A percentile compares a stretch with the other conserved stretches of the same genome.
Evolutionary conservation across 2,888 invertebrate genomes (phyloP).

Genomic region (Ernsta delagoae): DNA sequence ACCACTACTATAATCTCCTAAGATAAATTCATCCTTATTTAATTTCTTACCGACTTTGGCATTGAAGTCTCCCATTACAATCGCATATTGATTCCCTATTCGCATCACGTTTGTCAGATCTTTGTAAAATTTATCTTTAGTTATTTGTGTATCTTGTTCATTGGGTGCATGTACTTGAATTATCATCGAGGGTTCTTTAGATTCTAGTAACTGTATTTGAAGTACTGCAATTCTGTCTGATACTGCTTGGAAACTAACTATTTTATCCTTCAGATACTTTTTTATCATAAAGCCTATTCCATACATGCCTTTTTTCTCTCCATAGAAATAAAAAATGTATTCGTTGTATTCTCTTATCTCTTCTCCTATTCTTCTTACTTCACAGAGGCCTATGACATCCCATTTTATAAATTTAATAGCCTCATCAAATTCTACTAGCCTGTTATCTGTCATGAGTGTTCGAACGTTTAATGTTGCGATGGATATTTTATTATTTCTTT

Average conservation of each 20-base stretch:
- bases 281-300: constrained; percentile 40
- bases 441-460: constrained; percentile 34
- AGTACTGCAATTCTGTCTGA: constrained; percentile 40
- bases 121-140: constrained; percentile 34
- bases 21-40: constrained; percentile 27
- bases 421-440: constrained; percentile 38
- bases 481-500: constrained; percentile 31
- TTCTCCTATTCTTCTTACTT: constrained; percentile 43
- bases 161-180: constrained; percentile 38
- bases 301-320: constrained; percentile 32
- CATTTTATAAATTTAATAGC: constrained; percentile 42
- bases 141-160: constrained; percentile 25
- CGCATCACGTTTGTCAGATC: constrained; percentile 17
- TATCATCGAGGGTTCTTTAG: constrained; percentile 21
- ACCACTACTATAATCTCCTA: constrained; percentile 24
- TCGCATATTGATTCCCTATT: constrained; percentile 21
- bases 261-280: constrained; percentile 39
- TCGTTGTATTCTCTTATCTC: constrained; percentile 39
- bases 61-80: constrained; percentile 32
- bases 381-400: constrained; percentile 44
- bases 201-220: constrained; percentile 30
- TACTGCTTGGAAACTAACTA: constrained; percentile 38
- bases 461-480: constrained; percentile 40
- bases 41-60: constrained; percentile 22
- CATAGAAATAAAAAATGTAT: constrained; percentile 37